Base-by-base conservation (phyloP, 2,113 vertebrate species). In the Aythya baeri region DNA sequence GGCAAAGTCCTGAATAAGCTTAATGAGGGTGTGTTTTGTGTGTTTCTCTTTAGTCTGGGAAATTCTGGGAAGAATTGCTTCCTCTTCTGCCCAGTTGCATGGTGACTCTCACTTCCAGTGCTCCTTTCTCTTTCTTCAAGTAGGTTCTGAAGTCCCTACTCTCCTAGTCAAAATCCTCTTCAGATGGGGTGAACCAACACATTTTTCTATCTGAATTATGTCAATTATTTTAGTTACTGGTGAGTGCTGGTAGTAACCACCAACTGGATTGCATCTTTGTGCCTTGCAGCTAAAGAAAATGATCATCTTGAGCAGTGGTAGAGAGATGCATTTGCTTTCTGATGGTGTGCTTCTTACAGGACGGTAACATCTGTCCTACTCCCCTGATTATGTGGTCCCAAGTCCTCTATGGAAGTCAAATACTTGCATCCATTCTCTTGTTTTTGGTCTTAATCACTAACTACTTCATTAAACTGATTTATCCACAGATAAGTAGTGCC, bases 301-400 rank as follows among this genome's bases (percentile, higher is more conserved):
- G 4, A 31, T 72, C 3, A 23, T 55, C 32, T 57, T 72, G 26
- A 54, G 52, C 2, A 55, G 36, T 8, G 18, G 13, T 25, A 63
- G 68, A 59, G 25, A 31, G 34, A 44, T 61, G 21, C 22, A 72
- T 7, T 1, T 1, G 0, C 4, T 76, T 84, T 22, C 29, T 76
- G 49, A 6, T 65, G 70, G 13, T 0, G 1, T 29, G 4, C 36
- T 57, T 87, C 34, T 75, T 4, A 32, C 27, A 63, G 9, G 4
- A 7, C 36, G 26, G 9, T 68, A 49, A 17, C 1, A 0, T 43
- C 44, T 57, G 62, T 67, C 11, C 12, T 50, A 3, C 1, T 0
- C 23, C 6, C 32, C 58, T 23, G 10, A 36, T 52, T 83, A 29
- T 21, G 20, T 43, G 25, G 2, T 77, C 38, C 31, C 46, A 65